Evolutionary conservation across 2,113 vertebrate species (phyloP).

Genomic region (Myodes glareolus): DNA sequence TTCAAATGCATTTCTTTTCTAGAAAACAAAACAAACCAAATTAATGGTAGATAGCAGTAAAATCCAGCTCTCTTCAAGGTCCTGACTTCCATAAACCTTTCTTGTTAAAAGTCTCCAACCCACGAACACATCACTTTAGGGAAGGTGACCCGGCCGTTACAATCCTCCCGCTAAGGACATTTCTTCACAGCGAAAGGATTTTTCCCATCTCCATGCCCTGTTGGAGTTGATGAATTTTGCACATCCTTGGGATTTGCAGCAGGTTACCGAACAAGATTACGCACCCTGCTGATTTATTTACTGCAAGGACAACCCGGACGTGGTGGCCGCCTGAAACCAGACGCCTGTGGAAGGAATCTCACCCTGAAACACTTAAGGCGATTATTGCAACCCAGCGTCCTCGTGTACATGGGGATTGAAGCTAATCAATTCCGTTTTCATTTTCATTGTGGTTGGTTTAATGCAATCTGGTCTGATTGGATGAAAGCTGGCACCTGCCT

Average conservation of each 20-base stretch:
- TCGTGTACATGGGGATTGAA: slow-evolving; percentile 50
- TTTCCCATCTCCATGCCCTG: slow-evolving; percentile 15
- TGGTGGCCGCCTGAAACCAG: slow-evolving; percentile 56
- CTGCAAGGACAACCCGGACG: slow-evolving; percentile 53
- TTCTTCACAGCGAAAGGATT: slow-evolving; percentile 31
- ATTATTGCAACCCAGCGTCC: background rate
- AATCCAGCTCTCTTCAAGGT: slow-evolving; percentile 1
- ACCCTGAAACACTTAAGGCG: slow-evolving; percentile 41
- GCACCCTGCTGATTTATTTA: slow-evolving; percentile 66
- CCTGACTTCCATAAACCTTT: background rate
- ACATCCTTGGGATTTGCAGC: slow-evolving; percentile 63
- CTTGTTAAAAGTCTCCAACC: slow-evolving; percentile 4
- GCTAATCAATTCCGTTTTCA: slow-evolving; percentile 32
- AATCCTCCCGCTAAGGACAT: slow-evolving; percentile 7
- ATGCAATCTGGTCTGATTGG: slow-evolving; percentile 47
- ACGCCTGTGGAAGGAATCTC: slow-evolving; percentile 40
- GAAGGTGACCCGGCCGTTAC: background rate
- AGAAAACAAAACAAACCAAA: slow-evolving; percentile 51
- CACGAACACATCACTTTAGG: background rate
- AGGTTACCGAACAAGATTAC: slow-evolving; percentile 68
- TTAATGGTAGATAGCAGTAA: slow-evolving; percentile 7
- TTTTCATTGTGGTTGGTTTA: slow-evolving; percentile 47
- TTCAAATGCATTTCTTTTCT: slow-evolving; percentile 16
- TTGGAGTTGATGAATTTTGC: slow-evolving; percentile 68
- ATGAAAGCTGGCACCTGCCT: slow-evolving; percentile 58